Base-by-base conservation (phyloP, 2,888 invertebrate species). In the Dynastes maya region DNA sequence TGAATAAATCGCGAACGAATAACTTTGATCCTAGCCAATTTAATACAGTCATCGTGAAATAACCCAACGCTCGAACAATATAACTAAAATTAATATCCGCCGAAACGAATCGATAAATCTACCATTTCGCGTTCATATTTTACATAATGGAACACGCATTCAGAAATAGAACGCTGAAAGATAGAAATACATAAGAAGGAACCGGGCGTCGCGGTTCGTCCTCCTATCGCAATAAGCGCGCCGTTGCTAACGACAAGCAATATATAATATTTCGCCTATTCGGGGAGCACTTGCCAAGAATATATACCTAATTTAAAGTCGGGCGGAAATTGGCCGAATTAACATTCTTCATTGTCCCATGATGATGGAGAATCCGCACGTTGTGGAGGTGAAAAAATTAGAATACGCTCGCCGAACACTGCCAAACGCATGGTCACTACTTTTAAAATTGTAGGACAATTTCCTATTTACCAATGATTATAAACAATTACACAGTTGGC, bases 181-280 rank as follows among this genome's bases (percentile, higher is more conserved):
- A 55, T 55, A 55, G 27, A 55, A 55, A 55, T 55, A 55, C 2
- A 16, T 22, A 55, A 55, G 6, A 55, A 45, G 55, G 22, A 55
- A 55, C 16, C 8, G 16, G 2, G 22, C 55, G 55, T 45, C 45
- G 64, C 29, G 51, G 11, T 29, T 6, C 37, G n/a, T 58, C 40
- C 11, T 40, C 40, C 22, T 72, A 72, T 40, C 72, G 58, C 22
- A 58, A 72, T 37, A 58, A 13, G 53, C 27, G 37, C 55, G 55
- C 32, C 58, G 13, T 51, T 67, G 16, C 67, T 72, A 72, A 58
- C 58, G 58, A 40, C 37, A 40, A 40, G 58, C 16, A 72, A 72
- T 72, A 72, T 72, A 72, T 72, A 58, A 72, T 72, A 72, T 72
- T 72, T 58, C 72, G 37, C 58, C 51, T 45, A 55, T 72, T 58